A percentile compares a stretch with the other conserved stretches of the same genome.
phyloP scores from a whole-genome alignment of 2,113 vertebrate genomes.

The Lagopus leucura region DNA sequence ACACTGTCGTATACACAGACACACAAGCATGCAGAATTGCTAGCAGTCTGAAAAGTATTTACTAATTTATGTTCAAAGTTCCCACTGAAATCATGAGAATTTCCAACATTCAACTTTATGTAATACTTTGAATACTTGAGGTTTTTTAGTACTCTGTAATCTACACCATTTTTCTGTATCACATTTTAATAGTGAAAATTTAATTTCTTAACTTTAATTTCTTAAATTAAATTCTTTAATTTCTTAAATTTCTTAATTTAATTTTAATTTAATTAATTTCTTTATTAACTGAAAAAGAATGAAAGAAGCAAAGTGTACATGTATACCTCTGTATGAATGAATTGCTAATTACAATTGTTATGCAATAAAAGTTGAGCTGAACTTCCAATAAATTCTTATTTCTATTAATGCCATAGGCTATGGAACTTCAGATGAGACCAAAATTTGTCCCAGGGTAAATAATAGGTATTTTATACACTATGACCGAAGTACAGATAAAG shows the following conservation, averaged over 20 bases:
- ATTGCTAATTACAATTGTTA: neutral
- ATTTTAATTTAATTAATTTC: too few relatives aligned
- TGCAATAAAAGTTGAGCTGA: neutral
- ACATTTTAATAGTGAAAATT: neutral
- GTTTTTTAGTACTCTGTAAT: neutral
- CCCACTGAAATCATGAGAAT: neutral
- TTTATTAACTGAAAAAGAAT: neutral
- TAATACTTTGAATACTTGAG: neutral
- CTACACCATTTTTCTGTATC: fast-evolving
- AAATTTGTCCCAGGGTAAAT: neutral
- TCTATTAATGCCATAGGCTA: neutral
- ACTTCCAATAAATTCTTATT: neutral
- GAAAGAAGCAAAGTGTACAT: neutral
- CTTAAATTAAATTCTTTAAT: too few relatives aligned
- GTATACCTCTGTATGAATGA: fast-evolving
- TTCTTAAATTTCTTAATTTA: too few relatives aligned
- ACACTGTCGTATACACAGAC: neutral
- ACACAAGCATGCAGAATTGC: neutral
- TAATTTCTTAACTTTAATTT: neutral
- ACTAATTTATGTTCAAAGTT: neutral
- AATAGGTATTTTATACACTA: neutral
- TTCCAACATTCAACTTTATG: neutral
- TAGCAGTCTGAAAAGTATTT: neutral
- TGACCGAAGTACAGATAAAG: neutral
- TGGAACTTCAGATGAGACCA: neutral